A percentile compares a stretch with the other conserved stretches of the same genome.
phyloP scores from a whole-genome alignment of 2,113 vertebrate species.

The Tylochromis polylepis region DNA sequence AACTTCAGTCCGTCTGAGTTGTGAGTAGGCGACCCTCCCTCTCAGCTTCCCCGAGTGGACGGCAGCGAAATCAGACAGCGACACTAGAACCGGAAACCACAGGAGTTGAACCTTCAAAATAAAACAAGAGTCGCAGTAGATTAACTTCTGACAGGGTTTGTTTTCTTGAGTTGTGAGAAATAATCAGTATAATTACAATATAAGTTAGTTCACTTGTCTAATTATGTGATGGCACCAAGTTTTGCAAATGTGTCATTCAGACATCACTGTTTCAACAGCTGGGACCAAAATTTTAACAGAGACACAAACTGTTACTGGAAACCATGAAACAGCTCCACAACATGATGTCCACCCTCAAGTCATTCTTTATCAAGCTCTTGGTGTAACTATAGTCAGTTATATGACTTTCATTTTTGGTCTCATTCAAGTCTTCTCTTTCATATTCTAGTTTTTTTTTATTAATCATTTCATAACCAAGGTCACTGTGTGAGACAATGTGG shows the following conservation, averaged over 20 bases:
- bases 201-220: background rate
- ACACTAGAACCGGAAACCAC: background rate
- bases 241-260: background rate
- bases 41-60: constrained; percentile 26
- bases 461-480: background rate
- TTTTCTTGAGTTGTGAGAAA: background rate
- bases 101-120: background rate
- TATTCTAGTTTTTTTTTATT: background rate
- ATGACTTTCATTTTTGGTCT: background rate
- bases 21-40: constrained; percentile 43
- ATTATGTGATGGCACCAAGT: background rate
- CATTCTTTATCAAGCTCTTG: background rate
- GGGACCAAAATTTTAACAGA: background rate
- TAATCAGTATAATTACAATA: background rate
- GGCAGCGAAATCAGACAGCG: background rate
- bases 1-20: background rate
- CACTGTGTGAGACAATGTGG: background rate
- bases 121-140: background rate
- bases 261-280: background rate
- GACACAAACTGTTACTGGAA: background rate
- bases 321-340: background rate
- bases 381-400: background rate
- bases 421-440: background rate
- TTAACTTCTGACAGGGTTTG: background rate
- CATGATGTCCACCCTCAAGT: background rate